Evolutionary conservation across 1,140 invertebrate species (phyloP), one percentile per base, ranked within the genome.

Genomic region (Drosophila sproati): DNA sequence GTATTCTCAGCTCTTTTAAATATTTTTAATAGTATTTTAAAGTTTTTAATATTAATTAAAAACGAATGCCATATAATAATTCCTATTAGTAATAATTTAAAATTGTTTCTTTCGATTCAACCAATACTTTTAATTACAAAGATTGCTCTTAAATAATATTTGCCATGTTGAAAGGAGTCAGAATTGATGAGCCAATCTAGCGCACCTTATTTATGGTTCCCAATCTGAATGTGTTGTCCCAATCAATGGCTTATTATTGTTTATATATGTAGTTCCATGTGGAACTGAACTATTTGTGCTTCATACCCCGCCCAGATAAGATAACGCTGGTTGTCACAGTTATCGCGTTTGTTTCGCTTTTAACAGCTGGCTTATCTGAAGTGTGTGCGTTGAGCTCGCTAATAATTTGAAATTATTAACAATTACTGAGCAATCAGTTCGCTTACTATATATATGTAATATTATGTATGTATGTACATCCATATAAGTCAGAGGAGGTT

Each of bases 321-420:
- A 82, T 82, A 83, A 39, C 6, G 47, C 20, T 43, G 51, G 3
- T 29, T 35, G 51, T 6, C 12, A 12, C 47, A 34, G 39, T 47
- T 73, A 77, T 57, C 43, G 68, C 52, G 43, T 60, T 68, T 70
- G 61, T 43, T 63, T 67, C 32, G 76, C 70, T 66, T 56, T 48
- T 64, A 63, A 41, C 47, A 35, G 52, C 39, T 32, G 8, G 41
- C 31, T 75, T 80, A 77, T 83, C 81, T 80, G 31, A 73, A 79
- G 77, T 83, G 45, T 20, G 29, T 43, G 35, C 51, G 41, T 37
- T 54, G 45, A 28, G 43, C 61, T 61, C 57, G 50, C 72, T 83
- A 79, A 83, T 83, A 70, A 76, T 73, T 85, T 60, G 60, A 85
- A 85, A 85, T 85, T 85, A 85, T 80, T 73, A 85, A 85, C 77